Evolutionary conservation across 2,797 vertebrate genomes (phyloP), one percentile per base, ranked within the genome.

Genomic region (Graptemys geographica): DNA sequence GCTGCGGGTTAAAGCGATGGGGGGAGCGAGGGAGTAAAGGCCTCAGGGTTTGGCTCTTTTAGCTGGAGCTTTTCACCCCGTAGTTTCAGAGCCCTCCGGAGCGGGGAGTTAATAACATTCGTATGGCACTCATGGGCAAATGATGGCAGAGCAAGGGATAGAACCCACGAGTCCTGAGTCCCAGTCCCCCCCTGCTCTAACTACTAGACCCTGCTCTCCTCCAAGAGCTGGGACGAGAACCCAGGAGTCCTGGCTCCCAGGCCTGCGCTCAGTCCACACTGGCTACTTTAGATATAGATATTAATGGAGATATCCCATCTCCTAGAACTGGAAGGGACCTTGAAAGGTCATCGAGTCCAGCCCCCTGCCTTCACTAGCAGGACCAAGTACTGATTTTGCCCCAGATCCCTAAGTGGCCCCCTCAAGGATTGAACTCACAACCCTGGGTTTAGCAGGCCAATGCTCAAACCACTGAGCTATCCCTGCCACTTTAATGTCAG

Each of bases 1-100:
- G 78, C 25, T 3, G 1, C 1, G 55, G 52, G 74, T 21, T 65
- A 80, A 31, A 1, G 59, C 21, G 4, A 4, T 0, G 0, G 27
- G 8, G 10, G 52, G 23, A 19, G 12, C 5, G 10, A 11, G 16
- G 65, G 65, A n/a, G 33, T 9, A 9, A n/a, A 37, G 65, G 10
- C 9, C n/a, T 37, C 18, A 37, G n/a, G n/a, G n/a, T 11, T 5
- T 37, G 65, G 19, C 18, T 23, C n/a, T 13, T 16, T 33, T 65
- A 57, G 56, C 9, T 57, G 12, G 56, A 23, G 25, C 56, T 57
- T 28, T 57, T 57, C 56, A 10, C 19, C n/a, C 19, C 1, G 10
- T 9, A n/a, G 33, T 19, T 19, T n/a, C 16, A 19, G 62, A 33
- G 33, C 33, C 62, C 62, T 72, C n/a, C 21, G 19, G 9, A 37